These are phyloP conservation scores for Capreolus pygargus DNA, from an alignment of 2,113 vertebrate species.

Conservation along the genomic window DNA sequence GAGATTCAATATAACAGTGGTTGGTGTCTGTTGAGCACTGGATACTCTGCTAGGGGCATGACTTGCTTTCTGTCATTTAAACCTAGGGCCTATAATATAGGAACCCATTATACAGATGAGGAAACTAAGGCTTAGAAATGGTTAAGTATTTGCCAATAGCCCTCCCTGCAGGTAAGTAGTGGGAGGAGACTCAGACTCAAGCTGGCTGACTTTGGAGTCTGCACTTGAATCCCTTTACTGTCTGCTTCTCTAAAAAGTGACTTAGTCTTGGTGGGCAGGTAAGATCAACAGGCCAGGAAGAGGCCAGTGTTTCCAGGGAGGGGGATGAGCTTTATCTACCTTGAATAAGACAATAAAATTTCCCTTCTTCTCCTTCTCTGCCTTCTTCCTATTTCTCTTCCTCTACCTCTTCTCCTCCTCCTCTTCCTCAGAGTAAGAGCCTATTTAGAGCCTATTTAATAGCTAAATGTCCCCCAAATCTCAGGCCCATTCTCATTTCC, in stretches of 20 bases:
- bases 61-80: background rate
- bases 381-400: background rate
- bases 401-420: background rate
- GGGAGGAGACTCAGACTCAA: background rate
- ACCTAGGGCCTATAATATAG: background rate
- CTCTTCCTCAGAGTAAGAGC: background rate
- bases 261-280: background rate
- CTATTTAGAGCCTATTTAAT: background rate
- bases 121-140: background rate
- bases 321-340: background rate
- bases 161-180: background rate
- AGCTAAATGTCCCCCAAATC: background rate
- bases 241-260: background rate
- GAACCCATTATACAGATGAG: background rate
- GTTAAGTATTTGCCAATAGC: background rate
- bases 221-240: background rate
- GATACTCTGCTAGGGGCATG: background rate
- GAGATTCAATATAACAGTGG: background rate
- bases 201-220: background rate
- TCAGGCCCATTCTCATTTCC: background rate
- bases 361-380: background rate
- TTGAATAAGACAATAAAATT: background rate
- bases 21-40: background rate
- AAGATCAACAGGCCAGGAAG: background rate
- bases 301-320: background rate